Base-by-base conservation (phyloP, 2,888 invertebrate genomes). In the Monoplex corrugatus region DNA sequence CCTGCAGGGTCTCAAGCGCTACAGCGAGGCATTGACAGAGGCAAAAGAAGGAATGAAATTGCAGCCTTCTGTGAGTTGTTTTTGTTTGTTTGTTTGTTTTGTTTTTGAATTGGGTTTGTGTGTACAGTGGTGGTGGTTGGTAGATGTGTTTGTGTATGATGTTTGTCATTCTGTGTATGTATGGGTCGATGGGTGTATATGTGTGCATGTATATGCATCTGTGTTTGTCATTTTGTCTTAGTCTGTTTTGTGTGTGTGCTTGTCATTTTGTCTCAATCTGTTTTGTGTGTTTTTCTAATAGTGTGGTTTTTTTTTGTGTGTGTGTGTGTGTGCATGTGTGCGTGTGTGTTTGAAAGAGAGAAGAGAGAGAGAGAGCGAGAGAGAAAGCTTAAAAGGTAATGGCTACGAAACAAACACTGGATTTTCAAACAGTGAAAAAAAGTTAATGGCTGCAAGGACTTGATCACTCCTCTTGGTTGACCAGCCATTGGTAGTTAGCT, bases 1-100 rank as follows among this genome's bases (percentile, higher is more conserved):
- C 10, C 91, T 94, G 40, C 94, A 94, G 89, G 93, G 92, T 40
- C 88, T 94, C 88, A 92, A 93, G 35, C 92, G 91, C 50, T 93
- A 92, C 88, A 82, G 90, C 16, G 93, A 94, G 50, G 94, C 94
- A 43, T 90, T 94, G 3, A 89, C 90, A 82, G 91, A 93, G n/a
- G 94, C 94, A 40, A 80, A 91, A 43, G 90, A 91, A 87, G 94
- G 94, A 28, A 89, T 92, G 85, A 87, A 91, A 38, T 92, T 92
- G 72, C 93, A 93, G 85, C 92, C 92, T 0, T 91, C 90, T 40
- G 94, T 94, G 91, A 92, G 94, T 91, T 40, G 75, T 8, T 43
- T 23, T 13, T 45, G n/a, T 84, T 38, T 3, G 16, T 38, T 28
- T 68, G 6, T 68, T 23, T 5, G 3, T 28, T 6, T 68, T 68